phyloP scores from a whole-genome alignment of 2,888 invertebrate species.

The Drosophila nr. medialis region DNA sequence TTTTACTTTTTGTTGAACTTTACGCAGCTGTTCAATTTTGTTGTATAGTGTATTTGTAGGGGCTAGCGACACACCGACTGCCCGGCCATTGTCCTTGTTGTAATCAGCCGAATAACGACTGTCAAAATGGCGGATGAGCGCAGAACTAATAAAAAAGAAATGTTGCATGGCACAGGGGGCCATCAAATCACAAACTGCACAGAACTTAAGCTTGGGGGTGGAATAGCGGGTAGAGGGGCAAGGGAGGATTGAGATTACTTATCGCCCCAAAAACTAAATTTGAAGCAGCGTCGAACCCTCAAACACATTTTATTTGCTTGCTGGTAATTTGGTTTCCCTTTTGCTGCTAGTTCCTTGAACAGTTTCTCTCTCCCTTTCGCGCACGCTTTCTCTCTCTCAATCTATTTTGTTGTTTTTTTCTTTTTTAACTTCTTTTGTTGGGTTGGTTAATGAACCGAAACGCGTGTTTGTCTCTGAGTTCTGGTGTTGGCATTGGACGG shows the following conservation, averaged over 20 bases:
- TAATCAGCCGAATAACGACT: conserved; percentile 77
- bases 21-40: conserved; percentile 8
- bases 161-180: conserved; percentile 60
- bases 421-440: conserved; percentile 58
- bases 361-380: conserved; percentile 32
- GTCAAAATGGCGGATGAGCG: conserved; percentile 74
- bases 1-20: background rate
- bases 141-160: conserved; percentile 74
- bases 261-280: conserved; percentile 55
- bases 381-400: background rate
- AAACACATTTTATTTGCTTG: conserved; percentile 77
- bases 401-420: conserved; percentile 2
- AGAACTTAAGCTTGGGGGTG: conserved; percentile 43
- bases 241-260: conserved; percentile 30
- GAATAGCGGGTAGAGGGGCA: background rate
- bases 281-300: conserved; percentile 69
- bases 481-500: conserved; percentile 43
- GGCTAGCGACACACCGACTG: conserved; percentile 19
- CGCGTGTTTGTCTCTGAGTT: conserved; percentile 71
- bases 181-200: conserved; percentile 62
- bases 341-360: conserved; percentile 53
- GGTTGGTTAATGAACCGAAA: conserved; percentile 78
- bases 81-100: conserved; percentile 64
- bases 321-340: conserved; percentile 74
- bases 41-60: conserved; percentile 21